Conservation (phyloP, 2,888 invertebrate species). For the Lasius fuliginosus region DNA sequence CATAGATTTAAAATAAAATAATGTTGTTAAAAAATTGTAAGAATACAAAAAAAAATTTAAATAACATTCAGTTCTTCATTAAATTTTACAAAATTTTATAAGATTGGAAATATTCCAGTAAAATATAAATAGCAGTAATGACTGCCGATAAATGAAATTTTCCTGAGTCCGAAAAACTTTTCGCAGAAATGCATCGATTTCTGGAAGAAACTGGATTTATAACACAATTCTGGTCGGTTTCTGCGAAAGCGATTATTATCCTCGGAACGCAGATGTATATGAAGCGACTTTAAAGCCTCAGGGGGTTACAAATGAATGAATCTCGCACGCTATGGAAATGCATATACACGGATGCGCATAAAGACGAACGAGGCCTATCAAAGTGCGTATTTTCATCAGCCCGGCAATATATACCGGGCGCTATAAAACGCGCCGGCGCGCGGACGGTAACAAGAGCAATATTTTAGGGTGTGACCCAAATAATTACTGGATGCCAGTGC, state of each 20-base stretch:
- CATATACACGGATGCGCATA: slow-evolving; percentile 33
- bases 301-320: slow-evolving; percentile 63
- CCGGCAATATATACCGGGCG: slow-evolving; percentile 70
- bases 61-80: background rate
- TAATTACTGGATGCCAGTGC: slow-evolving; percentile 73
- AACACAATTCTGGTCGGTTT: slow-evolving; percentile 45
- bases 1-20: background rate
- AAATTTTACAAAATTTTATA: background rate
- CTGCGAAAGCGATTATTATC: slow-evolving; percentile 62
- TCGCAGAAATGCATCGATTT: slow-evolving; percentile 44
- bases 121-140: background rate
- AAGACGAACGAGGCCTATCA: slow-evolving; percentile 56
- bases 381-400: slow-evolving; percentile 73
- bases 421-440: slow-evolving; percentile 67
- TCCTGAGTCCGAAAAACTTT: slow-evolving; percentile 4
- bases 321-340: slow-evolving; percentile 48
- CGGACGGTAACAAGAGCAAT: slow-evolving; percentile 76
- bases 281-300: slow-evolving; percentile 52
- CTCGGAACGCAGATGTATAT: slow-evolving; percentile 20
- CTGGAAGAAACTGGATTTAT: slow-evolving; percentile 55
- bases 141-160: background rate
- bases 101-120: background rate
- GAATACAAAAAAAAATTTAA: background rate
- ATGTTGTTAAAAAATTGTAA: background rate
- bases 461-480: slow-evolving; percentile 80